A percentile compares a stretch with the other conserved stretches of the same genome.
phyloP scores from a whole-genome alignment of 2,113 vertebrate species.

The Podarcis muralis region DNA sequence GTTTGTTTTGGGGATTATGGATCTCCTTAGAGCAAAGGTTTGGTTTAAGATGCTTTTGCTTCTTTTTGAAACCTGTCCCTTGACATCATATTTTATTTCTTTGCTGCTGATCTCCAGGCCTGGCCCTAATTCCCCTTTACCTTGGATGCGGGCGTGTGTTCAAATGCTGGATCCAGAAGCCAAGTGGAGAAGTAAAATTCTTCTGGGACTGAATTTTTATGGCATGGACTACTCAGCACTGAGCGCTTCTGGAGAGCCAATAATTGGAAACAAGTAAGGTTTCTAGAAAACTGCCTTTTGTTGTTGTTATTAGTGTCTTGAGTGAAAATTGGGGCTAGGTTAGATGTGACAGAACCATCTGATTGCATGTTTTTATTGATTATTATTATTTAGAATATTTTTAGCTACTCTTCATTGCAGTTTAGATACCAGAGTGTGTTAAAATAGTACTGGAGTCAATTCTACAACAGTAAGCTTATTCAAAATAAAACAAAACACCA shows the following conservation, averaged over 20 bases:
- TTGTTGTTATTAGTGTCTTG: not conserved
- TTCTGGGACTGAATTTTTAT: constrained; percentile 93
- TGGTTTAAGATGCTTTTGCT: not conserved
- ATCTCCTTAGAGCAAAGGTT: not conserved
- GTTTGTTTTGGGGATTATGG: not conserved
- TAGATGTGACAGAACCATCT: not conserved
- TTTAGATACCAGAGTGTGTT: too few species aligned
- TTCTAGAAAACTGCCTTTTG: not conserved
- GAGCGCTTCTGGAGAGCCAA: constrained; percentile 81
- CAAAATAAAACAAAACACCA: too few species aligned
- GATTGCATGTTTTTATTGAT: not conserved
- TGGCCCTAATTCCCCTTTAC: constrained; percentile 89
- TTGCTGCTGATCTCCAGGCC: constrained; percentile 72
- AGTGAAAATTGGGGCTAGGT: not conserved
- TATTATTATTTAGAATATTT: too few species aligned
- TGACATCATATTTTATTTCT: not conserved
- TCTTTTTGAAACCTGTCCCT: not conserved
- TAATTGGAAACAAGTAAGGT: constrained; percentile 85
- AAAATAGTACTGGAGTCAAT: too few species aligned
- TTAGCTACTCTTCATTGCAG: too few species aligned
- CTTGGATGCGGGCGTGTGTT: constrained; percentile 91
- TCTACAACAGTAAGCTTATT: too few species aligned
- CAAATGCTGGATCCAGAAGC: constrained; percentile 86
- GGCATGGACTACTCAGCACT: constrained; percentile 88
- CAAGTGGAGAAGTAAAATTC: constrained; percentile 92